These are phyloP conservation scores for Cuculus canorus DNA, from an alignment of 2,797 vertebrate species.

Conservation along the genomic window DNA sequence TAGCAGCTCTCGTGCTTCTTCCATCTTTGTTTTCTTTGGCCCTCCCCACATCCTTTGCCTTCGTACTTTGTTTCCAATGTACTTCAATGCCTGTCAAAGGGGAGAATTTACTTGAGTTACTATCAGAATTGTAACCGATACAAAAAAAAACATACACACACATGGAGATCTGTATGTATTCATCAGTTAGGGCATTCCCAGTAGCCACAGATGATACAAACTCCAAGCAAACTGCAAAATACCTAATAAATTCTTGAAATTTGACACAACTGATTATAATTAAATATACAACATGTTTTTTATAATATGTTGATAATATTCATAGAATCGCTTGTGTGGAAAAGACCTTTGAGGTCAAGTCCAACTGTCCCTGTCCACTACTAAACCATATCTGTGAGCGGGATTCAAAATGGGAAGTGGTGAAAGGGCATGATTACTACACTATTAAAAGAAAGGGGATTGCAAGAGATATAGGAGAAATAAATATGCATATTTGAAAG, in stretches of 20 bases:
- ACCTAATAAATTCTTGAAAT: background rate
- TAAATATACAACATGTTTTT: background rate
- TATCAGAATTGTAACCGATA: background rate
- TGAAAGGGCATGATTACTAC: background rate
- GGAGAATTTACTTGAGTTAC: background rate
- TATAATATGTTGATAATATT: background rate
- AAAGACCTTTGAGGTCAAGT: too few species aligned
- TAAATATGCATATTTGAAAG: background rate
- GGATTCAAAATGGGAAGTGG: background rate
- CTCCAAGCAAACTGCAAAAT: background rate
- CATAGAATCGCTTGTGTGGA: too few species aligned
- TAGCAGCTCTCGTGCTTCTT: constrained; percentile 95
- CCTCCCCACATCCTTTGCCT: constrained; percentile 98
- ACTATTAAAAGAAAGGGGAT: background rate
- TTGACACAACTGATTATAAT: background rate
- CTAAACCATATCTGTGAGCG: too few species aligned
- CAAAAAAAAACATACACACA: background rate
- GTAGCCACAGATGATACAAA: background rate
- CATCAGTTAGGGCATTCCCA: background rate
- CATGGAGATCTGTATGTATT: rapidly evolving
- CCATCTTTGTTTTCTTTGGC: constrained; percentile 98
- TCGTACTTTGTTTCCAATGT: constrained; percentile 96
- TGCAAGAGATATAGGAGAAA: background rate
- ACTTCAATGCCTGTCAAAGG: constrained; percentile 87
- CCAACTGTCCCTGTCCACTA: too few species aligned